phyloP scores from a whole-genome alignment of 2,113 vertebrate genomes.

The Glaucidium brasilianum region DNA sequence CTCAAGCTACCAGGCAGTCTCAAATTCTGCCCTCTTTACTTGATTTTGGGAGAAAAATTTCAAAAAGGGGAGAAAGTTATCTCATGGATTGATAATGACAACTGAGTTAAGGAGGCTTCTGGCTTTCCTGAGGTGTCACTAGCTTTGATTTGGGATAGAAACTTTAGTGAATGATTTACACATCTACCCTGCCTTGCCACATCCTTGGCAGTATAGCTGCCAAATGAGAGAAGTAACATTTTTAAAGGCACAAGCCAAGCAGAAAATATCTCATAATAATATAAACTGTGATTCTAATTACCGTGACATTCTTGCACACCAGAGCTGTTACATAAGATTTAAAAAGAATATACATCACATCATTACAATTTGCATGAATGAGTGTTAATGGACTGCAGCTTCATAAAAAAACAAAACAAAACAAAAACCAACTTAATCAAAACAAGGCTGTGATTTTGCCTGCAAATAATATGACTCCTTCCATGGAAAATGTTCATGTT shows the following conservation, averaged over 20 bases:
- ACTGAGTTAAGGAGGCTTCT: not conserved
- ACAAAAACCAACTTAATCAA: not conserved
- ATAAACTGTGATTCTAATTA: constrained; percentile 34
- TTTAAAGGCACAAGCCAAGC: not conserved
- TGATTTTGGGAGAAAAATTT: not conserved
- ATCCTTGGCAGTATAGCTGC: not conserved
- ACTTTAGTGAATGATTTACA: not conserved
- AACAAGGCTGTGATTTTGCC: constrained; percentile 31
- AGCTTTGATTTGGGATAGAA: not conserved
- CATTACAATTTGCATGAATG: constrained; percentile 6
- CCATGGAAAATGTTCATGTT: not conserved
- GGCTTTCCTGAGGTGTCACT: not conserved
- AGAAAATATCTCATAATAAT: not conserved
- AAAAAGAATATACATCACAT: not conserved
- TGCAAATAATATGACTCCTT: not conserved
- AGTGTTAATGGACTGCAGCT: constrained; percentile 37
- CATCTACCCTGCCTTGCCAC: not conserved
- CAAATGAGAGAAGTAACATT: constrained; percentile 5
- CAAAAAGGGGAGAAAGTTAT: not conserved
- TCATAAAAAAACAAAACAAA: not conserved
- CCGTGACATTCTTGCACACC: not conserved
- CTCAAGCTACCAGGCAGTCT: not conserved
- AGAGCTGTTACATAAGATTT: constrained; percentile 30
- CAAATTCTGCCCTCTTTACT: not conserved
- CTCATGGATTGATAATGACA: not conserved